Evolutionary conservation across 2,113 vertebrate genomes (phyloP).

Genomic region (Diadophis punctatus): DNA sequence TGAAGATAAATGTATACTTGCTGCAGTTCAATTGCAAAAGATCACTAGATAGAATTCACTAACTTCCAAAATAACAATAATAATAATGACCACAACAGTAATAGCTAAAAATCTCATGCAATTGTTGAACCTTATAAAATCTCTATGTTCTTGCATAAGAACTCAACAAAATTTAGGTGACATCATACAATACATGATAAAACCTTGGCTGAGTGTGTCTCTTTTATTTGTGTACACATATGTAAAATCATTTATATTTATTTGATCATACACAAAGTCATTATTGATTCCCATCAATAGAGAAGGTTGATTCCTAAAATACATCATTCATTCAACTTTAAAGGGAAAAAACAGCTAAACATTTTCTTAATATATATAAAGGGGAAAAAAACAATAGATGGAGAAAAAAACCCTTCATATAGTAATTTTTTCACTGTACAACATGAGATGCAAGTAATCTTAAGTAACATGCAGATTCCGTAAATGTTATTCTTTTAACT

Average conservation of each 20-base stretch:
- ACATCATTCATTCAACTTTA: conserved; percentile 19
- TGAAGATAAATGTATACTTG: conserved; percentile 9
- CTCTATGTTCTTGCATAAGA: neutral
- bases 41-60: neutral
- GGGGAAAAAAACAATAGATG: neutral
- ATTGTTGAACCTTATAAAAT: neutral
- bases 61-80: neutral
- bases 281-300: neutral
- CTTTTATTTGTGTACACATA: neutral
- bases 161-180: neutral
- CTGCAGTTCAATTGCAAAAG: neutral
- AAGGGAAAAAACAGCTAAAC: conserved; percentile 28
- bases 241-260: neutral
- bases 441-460: neutral
- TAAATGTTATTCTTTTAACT: neutral
- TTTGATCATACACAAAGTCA: neutral
- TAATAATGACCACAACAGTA: neutral
- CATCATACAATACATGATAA: neutral
- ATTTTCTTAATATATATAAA: conserved; percentile 32
- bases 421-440: neutral
- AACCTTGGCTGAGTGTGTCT: neutral
- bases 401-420: neutral
- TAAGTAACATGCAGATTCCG: too few relatives aligned
- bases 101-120: neutral
- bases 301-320: neutral